Percentiles rank a stretch among this genome's conserved stretches.
phyloP scores from a whole-genome alignment of 2,797 vertebrate genomes.

The Macrochelys suwanniensis region DNA sequence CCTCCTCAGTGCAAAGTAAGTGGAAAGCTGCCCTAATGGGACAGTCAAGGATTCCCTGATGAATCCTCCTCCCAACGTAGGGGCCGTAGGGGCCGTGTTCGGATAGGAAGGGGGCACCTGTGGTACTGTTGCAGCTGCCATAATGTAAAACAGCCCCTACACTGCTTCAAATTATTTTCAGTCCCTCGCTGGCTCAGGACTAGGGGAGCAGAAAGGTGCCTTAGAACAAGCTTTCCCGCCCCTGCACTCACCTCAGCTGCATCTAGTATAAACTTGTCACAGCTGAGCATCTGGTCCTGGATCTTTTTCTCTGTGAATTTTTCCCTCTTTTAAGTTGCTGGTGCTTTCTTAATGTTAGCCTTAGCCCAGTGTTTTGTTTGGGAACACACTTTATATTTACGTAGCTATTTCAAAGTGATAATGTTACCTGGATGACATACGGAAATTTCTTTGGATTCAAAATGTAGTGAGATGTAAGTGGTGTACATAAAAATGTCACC shows the following conservation, averaged over 20 bases:
- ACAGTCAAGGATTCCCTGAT: not conserved
- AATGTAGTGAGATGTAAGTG: constrained; percentile 63
- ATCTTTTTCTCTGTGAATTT: not conserved
- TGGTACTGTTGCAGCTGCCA: not conserved
- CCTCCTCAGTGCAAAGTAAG: not conserved
- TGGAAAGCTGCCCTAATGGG: not conserved
- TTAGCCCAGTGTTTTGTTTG: not conserved
- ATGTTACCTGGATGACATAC: constrained; percentile 37
- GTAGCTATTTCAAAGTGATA: not conserved
- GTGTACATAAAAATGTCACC: constrained; percentile 16
- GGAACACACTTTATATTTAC: not conserved
- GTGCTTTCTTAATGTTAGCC: not conserved
- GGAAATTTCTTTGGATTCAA: constrained; percentile 60
- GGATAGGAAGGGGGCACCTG: not conserved
- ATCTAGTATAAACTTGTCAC: not conserved
- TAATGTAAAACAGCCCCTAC: not conserved
- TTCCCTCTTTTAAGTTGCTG: no score
- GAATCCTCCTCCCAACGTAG: not conserved
- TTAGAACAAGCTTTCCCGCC: not conserved
- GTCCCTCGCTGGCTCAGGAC: not conserved
- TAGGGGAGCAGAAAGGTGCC: not conserved
- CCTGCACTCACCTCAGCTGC: not conserved
- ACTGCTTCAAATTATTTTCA: not conserved
- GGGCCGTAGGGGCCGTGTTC: not conserved
- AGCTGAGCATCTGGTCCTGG: not conserved